phyloP scores from a whole-genome alignment of 1,140 invertebrate species.

The Holcopasites calliopsidis region DNA sequence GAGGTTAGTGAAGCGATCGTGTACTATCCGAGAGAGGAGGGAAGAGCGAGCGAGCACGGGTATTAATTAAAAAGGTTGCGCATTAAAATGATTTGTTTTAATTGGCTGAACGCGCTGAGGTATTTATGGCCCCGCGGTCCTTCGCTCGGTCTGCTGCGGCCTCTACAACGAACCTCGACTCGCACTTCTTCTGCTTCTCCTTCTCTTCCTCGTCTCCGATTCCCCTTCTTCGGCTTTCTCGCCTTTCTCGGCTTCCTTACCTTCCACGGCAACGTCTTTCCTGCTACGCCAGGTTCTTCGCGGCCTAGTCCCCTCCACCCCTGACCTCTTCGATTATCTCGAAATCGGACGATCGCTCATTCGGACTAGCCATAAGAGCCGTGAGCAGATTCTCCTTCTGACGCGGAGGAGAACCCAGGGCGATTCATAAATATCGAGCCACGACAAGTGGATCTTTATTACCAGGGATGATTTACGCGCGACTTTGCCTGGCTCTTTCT shows the following conservation, averaged over 20 bases:
- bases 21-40: slow-evolving; percentile 63
- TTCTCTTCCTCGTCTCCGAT: slow-evolving; percentile 27
- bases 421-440: slow-evolving; percentile 64
- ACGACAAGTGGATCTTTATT: slow-evolving; percentile 67
- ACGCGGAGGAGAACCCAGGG: slow-evolving; percentile 56
- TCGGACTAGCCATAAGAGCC: slow-evolving; percentile 55
- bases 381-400: slow-evolving; percentile 63
- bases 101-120: slow-evolving; percentile 79
- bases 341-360: slow-evolving; percentile 66
- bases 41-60: slow-evolving; percentile 73
- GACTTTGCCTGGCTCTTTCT: slow-evolving; percentile 56
- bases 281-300: slow-evolving; percentile 38
- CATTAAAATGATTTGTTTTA: slow-evolving; percentile 81
- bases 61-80: slow-evolving; percentile 81
- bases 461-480: slow-evolving; percentile 57
- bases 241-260: slow-evolving; percentile 23
- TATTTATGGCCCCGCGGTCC: slow-evolving; percentile 77
- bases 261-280: neutral
- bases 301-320: slow-evolving; percentile 64
- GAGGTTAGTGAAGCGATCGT: slow-evolving; percentile 59
- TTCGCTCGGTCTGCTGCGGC: slow-evolving; percentile 66
- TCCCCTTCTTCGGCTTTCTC: slow-evolving; percentile 33
- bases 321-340: slow-evolving; percentile 67
- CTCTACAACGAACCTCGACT: slow-evolving; percentile 63
- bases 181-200: slow-evolving; percentile 29